These are phyloP conservation scores for Panurus biarmicus DNA, from an alignment of 2,113 vertebrate species.

Conservation along the genomic window DNA sequence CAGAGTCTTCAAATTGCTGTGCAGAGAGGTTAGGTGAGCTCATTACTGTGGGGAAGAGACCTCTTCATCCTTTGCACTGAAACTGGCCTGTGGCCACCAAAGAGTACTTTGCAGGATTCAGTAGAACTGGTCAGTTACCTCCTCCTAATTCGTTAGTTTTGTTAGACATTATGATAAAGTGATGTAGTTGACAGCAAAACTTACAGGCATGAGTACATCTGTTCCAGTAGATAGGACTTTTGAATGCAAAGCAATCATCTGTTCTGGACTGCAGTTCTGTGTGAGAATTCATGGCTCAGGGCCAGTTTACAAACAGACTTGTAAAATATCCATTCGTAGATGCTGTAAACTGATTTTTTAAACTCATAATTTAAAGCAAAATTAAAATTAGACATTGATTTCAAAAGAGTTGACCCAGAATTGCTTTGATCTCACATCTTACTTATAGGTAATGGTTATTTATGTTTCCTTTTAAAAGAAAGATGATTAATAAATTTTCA, in stretches of 20 bases:
- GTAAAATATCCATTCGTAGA: background rate
- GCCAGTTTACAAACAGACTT: background rate
- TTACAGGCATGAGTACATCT: background rate
- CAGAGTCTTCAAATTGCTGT: background rate
- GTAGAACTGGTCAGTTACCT: background rate
- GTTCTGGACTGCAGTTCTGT: background rate
- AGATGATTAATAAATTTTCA: background rate
- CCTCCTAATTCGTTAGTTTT: background rate
- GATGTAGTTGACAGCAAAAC: background rate
- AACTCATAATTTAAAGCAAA: background rate
- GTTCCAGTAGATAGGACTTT: background rate
- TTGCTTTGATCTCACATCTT: background rate
- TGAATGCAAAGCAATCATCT: background rate
- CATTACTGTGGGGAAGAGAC: background rate
- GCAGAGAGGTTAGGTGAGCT: background rate
- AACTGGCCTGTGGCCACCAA: background rate
- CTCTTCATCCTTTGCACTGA: background rate
- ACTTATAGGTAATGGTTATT: background rate
- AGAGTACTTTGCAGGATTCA: background rate
- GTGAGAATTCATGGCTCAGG: background rate
- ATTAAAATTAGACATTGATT: background rate
- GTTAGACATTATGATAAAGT: background rate
- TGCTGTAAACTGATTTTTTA: background rate
- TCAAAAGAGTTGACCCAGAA: background rate
- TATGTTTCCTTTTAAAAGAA: background rate